Conservation (phyloP, 2,888 invertebrate genomes). For the Acanthoscelides obtectus region DNA sequence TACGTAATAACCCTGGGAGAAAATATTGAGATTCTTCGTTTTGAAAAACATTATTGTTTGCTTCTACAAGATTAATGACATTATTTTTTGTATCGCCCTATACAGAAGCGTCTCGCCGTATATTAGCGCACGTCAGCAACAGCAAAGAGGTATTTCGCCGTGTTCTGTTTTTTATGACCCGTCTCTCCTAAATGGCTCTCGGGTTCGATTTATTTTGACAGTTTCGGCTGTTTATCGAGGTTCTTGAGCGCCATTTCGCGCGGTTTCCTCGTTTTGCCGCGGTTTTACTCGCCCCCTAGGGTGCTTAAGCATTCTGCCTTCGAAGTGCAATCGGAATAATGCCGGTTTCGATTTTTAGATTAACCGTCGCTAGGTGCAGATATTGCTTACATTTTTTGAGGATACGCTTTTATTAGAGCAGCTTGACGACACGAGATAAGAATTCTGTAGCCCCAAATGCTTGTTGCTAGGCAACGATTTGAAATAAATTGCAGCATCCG, state of each 20-base stretch:
- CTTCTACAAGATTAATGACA: no score
- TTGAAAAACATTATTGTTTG: no score
- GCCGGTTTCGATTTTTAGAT: not conserved
- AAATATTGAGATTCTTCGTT: no score
- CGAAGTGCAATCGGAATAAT: not conserved
- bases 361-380: not conserved
- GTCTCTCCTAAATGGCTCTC: not conserved
- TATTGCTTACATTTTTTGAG: not conserved
- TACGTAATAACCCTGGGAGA: no score
- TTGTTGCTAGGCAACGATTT: no score
- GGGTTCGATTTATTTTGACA: not conserved
- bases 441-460: no score
- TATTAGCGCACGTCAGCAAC: not conserved
- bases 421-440: no score
- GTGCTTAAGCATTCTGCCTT: not conserved
- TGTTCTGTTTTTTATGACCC: not conserved
- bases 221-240: not conserved
- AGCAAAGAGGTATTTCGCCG: not conserved
- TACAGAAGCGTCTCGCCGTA: not conserved
- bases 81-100: no score
- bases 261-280: not conserved
- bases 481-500: no score
- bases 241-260: not conserved
- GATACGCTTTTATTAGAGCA: no score
- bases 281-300: not conserved